These are phyloP conservation scores for Sisor rabdophorus DNA, from an alignment of 2,113 vertebrate species.

Conservation along the genomic window DNA sequence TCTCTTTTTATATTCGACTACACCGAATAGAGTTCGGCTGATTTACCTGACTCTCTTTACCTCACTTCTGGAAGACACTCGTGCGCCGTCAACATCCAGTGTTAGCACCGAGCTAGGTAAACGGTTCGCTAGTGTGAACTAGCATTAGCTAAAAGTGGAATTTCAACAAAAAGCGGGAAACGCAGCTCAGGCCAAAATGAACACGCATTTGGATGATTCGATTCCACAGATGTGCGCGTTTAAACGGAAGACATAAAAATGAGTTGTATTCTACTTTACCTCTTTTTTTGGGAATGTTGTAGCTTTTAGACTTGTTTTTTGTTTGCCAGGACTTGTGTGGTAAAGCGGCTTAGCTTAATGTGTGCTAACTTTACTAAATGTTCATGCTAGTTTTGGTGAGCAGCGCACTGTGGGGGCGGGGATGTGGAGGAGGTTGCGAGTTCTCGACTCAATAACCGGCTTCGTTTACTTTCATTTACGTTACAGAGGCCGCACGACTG, in stretches of 20 bases:
- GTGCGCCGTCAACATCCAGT: background rate
- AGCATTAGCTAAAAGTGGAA: conserved; percentile 18
- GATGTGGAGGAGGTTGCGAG: conserved; percentile 51
- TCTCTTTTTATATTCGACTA: background rate
- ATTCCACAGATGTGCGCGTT: background rate
- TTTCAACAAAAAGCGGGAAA: conserved; percentile 53
- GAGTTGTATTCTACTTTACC: conserved; percentile 35
- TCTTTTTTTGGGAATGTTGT: conserved; percentile 24
- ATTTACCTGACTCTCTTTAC: background rate
- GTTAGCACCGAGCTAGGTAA: conserved; percentile 37
- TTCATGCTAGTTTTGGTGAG: conserved; percentile 70
- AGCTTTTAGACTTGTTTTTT: conserved; percentile 19
- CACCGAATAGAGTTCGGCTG: background rate
- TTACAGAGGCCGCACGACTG: background rate
- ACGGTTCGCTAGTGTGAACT: background rate
- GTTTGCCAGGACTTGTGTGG: conserved; percentile 29
- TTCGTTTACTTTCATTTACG: background rate
- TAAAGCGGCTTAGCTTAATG: conserved; percentile 52
- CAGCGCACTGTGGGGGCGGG: conserved; percentile 62
- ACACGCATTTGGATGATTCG: background rate
- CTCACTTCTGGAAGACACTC: background rate
- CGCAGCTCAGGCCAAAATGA: background rate
- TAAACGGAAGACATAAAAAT: background rate
- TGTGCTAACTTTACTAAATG: conserved; percentile 53
- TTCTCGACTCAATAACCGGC: background rate